These are phyloP conservation scores for Lordiphosa clarofinis DNA, from an alignment of 1,140 invertebrate species.

Conservation along the genomic window DNA sequence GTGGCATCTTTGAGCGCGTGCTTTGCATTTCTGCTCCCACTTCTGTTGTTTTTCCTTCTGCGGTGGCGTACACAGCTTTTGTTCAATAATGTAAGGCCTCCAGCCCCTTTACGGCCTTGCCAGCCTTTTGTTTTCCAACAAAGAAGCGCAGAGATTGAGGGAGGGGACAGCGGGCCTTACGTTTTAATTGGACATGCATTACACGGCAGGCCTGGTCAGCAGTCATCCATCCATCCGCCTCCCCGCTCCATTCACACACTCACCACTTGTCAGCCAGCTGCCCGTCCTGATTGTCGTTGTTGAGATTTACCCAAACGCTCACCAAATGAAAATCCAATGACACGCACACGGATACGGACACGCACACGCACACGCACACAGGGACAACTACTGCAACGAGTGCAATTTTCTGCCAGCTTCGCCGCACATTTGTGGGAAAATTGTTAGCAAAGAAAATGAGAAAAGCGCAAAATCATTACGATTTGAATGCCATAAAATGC, in stretches of 20 bases:
- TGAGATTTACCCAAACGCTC: background rate
- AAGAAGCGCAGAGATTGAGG: background rate
- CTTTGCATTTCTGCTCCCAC: conserved; percentile 2
- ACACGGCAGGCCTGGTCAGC: conserved; percentile 16
- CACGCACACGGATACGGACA: conserved; percentile 28
- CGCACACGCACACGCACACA: background rate
- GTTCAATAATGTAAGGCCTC: background rate
- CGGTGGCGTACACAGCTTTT: background rate
- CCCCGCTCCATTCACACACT: background rate
- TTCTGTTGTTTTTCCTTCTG: background rate
- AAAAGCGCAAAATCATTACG: conserved; percentile 57
- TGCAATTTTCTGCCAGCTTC: conserved; percentile 51
- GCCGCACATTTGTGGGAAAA: conserved; percentile 47
- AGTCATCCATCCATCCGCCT: background rate
- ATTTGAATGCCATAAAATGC: conserved; percentile 63
- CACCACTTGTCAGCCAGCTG: too few species aligned
- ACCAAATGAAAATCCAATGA: conserved; percentile 21
- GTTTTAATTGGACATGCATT: conserved; percentile 51
- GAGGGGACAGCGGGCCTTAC: conserved; percentile 6
- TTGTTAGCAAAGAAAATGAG: conserved; percentile 35
- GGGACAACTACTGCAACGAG: conserved; percentile 12
- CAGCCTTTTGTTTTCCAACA: conserved; percentile 8
- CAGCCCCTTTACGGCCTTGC: background rate
- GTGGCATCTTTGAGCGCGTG: conserved; percentile 14
- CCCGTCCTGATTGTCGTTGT: background rate